phyloP scores from a whole-genome alignment of 2,888 invertebrate genomes.

The Cryptophagus acutangulus region DNA sequence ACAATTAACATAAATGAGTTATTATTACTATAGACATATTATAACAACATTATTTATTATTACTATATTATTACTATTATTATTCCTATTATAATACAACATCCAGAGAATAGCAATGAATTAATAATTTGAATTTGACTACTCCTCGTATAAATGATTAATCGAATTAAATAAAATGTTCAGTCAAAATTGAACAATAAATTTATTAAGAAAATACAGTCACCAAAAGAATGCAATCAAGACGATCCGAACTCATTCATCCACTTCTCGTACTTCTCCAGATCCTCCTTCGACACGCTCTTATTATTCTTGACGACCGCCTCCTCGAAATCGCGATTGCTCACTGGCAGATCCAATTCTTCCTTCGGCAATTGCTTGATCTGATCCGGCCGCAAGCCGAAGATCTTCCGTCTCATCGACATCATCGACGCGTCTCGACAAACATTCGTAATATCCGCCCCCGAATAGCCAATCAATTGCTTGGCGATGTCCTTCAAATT shows the following conservation, averaged over 20 bases:
- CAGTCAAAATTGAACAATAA: no score
- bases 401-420: conserved; percentile 94
- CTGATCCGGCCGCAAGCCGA: conserved; percentile 88
- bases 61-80: no score
- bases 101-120: no score
- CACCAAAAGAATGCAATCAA: conserved; percentile 55
- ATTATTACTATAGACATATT: no score
- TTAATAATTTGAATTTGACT: no score
- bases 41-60: no score
- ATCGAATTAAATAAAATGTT: no score
- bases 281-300: conserved; percentile 89
- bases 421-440: conserved; percentile 99
- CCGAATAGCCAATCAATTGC: conserved; percentile 90
- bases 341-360: conserved; percentile 91
- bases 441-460: conserved; percentile 98
- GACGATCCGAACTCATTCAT: conserved; percentile 95
- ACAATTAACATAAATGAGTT: no score
- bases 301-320: conserved; percentile 95
- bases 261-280: conserved; percentile 95
- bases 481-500: conserved; percentile 78
- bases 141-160: no score
- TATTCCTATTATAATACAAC: no score
- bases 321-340: conserved; percentile 84
- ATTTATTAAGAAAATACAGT: no score
- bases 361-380: conserved; percentile 91